A percentile compares a stretch with the other conserved stretches of the same genome.
Conservation (phyloP, 2,888 invertebrate genomes). For the Erebia palarica region DNA sequence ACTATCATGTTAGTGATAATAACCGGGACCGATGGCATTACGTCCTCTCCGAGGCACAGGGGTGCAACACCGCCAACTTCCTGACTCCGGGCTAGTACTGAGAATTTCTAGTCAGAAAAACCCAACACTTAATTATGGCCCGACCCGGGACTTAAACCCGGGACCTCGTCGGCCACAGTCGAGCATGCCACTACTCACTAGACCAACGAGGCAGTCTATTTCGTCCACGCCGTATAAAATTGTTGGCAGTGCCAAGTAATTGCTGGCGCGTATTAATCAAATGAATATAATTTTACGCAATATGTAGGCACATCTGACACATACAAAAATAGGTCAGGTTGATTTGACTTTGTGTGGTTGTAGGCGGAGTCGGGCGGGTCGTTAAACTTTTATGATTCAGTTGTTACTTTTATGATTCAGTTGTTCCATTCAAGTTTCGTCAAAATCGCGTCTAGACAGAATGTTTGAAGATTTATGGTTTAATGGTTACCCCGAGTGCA, state of each 20-base stretch:
- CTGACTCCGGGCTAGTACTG: too few species aligned
- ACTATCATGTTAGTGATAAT: too few species aligned
- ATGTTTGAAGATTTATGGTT: background rate
- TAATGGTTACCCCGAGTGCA: background rate
- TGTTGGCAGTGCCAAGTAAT: background rate
- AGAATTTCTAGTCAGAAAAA: too few species aligned
- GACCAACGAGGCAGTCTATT: too few species aligned
- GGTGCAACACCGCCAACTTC: too few species aligned
- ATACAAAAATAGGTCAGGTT: conserved; percentile 21
- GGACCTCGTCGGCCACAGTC: too few species aligned
- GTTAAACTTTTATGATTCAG: conserved; percentile 31
- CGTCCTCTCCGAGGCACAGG: too few species aligned
- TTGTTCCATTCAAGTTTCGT: conserved; percentile 21
- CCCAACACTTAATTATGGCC: too few species aligned
- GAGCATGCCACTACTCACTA: too few species aligned
- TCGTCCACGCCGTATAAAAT: background rate
- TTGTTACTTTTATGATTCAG: too few species aligned
- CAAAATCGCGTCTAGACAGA: conserved; percentile 23
- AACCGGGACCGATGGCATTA: too few species aligned
- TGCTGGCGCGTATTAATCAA: background rate
- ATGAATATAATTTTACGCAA: background rate
- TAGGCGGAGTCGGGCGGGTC: conserved; percentile 17
- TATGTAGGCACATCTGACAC: background rate
- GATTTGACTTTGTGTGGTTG: conserved; percentile 15
- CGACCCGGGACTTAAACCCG: too few species aligned